Conservation (phyloP, 2,113 vertebrate genomes). For the Dascyllus trimaculatus region DNA sequence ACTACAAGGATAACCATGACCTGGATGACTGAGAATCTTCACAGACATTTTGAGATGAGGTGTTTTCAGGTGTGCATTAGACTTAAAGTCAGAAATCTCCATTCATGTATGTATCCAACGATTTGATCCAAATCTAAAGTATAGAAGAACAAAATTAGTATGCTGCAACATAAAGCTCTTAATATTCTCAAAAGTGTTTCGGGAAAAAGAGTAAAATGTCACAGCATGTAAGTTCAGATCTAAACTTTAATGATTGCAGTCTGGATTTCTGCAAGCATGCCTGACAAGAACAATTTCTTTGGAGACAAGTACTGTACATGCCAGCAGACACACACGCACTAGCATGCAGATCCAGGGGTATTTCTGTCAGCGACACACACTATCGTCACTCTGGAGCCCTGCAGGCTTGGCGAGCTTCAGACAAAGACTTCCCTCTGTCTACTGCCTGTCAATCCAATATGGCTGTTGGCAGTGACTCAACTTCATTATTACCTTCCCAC, state of each 20-base stretch:
- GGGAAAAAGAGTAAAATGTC: background rate
- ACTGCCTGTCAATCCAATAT: conserved; percentile 68
- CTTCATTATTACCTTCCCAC: conserved; percentile 79
- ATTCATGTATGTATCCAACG: background rate
- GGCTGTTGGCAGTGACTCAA: conserved; percentile 68
- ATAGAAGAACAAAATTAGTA: no score
- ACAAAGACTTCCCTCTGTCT: conserved; percentile 70
- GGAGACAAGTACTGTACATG: background rate
- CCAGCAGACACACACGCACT: background rate
- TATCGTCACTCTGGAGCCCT: conserved; percentile 46
- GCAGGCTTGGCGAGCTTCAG: conserved; percentile 27
- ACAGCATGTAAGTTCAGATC: background rate
- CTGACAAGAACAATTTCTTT: background rate
- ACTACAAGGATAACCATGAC: no score
- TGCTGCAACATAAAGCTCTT: background rate
- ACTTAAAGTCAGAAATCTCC: background rate
- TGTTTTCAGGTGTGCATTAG: background rate
- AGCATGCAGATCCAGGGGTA: conserved; percentile 19
- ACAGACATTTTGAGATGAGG: no score
- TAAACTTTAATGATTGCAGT: background rate
- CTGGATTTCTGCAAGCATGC: conserved; percentile 14
- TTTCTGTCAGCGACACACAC: conserved; percentile 56
- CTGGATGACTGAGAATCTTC: no score
- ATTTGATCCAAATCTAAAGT: background rate
- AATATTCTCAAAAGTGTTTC: background rate